phyloP scores from a whole-genome alignment of 2,888 invertebrate species.

The Microchrysa polita region DNA sequence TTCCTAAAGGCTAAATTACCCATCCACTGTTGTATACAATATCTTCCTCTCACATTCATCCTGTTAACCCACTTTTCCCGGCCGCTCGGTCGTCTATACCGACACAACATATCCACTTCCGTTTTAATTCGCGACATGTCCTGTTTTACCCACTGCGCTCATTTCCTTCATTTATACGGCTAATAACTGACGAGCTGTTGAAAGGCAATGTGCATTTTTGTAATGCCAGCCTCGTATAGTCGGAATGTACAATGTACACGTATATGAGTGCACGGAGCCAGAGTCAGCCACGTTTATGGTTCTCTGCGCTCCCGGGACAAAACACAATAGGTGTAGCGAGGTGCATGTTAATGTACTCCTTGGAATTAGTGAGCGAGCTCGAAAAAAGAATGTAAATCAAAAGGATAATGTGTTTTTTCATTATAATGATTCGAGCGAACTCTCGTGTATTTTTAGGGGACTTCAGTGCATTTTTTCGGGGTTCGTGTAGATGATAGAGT shows the following conservation, averaged over 20 bases:
- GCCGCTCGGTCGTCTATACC: constrained; percentile 15
- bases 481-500: too few relatives aligned
- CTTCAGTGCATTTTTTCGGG: too few relatives aligned
- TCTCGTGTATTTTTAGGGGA: too few relatives aligned
- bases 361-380: too few relatives aligned
- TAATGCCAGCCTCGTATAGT: too few relatives aligned
- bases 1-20: constrained; percentile 1
- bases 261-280: neutral
- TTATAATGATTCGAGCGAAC: too few relatives aligned
- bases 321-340: constrained; percentile 1
- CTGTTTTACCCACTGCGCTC: constrained; percentile 31
- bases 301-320: neutral
- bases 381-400: too few relatives aligned
- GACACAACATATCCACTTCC: constrained; percentile 10
- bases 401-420: too few relatives aligned
- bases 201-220: constrained; percentile 2
- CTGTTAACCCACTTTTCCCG: constrained; percentile 32
- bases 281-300: neutral
- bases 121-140: constrained; percentile 28
- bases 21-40: neutral
- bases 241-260: too few relatives aligned
- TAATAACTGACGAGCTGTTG: constrained; percentile 24
- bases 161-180: constrained; percentile 24
- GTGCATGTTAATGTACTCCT: neutral
- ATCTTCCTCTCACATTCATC: neutral